phyloP scores from a whole-genome alignment of 37 sponge, comb jelly and placozoan genomes.

The Ephydatia muelleri region DNA sequence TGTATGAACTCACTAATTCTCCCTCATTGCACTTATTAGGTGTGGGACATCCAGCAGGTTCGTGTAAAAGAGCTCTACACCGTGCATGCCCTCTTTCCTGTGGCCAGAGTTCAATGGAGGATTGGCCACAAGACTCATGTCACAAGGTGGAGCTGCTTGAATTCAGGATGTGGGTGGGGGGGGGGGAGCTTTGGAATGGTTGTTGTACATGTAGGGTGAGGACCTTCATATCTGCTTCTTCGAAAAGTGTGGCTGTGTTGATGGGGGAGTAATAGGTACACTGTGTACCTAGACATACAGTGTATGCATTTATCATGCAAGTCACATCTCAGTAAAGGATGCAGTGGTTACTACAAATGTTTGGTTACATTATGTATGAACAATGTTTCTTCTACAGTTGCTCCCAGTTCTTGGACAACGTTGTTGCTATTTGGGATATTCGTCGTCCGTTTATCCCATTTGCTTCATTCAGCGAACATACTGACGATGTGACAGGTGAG shows the following conservation, averaged over 20 bases:
- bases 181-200: background rate
- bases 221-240: too few species aligned
- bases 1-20: too few species aligned
- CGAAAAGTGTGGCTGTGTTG: too few species aligned
- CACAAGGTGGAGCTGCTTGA: conserved; percentile 35
- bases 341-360: too few species aligned
- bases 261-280: too few species aligned
- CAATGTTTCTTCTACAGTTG: conserved; percentile 46
- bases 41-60: conserved; percentile 43
- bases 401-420: conserved; percentile 67
- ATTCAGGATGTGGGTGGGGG: background rate
- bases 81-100: conserved; percentile 55
- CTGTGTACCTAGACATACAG: too few species aligned
- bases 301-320: too few species aligned
- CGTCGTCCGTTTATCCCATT: conserved; percentile 73
- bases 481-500: conserved; percentile 82
- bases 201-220: background rate
- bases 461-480: conserved; percentile 72
- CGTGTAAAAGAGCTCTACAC: conserved; percentile 46
- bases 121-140: conserved; percentile 45
- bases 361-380: background rate
- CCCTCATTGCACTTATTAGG: conserved; percentile 4
- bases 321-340: too few species aligned
- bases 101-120: conserved; percentile 75
- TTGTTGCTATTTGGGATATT: conserved; percentile 72